Base-by-base conservation (phyloP, 2,888 invertebrate species). In the Anthophora plumipes region DNA sequence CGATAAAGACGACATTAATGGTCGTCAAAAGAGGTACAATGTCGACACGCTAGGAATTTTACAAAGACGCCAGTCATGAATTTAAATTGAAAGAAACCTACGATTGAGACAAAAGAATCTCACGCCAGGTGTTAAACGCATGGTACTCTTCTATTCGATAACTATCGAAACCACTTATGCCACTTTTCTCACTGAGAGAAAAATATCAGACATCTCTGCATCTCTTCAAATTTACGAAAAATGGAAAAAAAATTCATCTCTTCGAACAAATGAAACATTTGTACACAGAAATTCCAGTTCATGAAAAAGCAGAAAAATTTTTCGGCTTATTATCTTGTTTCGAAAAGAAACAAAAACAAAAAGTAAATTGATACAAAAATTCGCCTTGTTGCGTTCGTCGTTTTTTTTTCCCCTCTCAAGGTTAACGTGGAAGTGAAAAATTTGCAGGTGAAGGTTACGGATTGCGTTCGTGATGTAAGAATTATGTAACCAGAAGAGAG, bases 1-100 rank as follows among this genome's bases (percentile, higher is more conserved):
- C 0, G 11, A 20, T 37, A 25, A 39, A 64, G 37, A 37, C 20
- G 14, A 20, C 20, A 31, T 64, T 64, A 64, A 37, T 50, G 25
- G 64, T n/a, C 39, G 39, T 50, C 20, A 3, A 14, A 50, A 14
- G 37, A 17, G 37, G 37, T 20, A 39, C 48, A 50, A 17, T 50
- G 22, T 46, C 43, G 55, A 31, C 55, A n/a, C 20, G 20, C 12
- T 43, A 46, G 55, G 55, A 67, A 55, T 67, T 43, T 55, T 25
- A 48, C 7, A 48, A 48, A 64, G 48, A 31, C 37, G 50, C 64
- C 43, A 68, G 57, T 69, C 57, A 46, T 31, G 43, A 46, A 37
- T 59, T 46, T 69, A 57, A 69, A 57, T 69, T 37, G 37, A 69
- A 68, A 43, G 55, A 68, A 31, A 6, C 14, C 0, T 57, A 0